Percentiles rank a stretch among this genome's conserved stretches.
phyloP scores from a whole-genome alignment of 2,113 vertebrate genomes.

The Gavialis gangeticus region DNA sequence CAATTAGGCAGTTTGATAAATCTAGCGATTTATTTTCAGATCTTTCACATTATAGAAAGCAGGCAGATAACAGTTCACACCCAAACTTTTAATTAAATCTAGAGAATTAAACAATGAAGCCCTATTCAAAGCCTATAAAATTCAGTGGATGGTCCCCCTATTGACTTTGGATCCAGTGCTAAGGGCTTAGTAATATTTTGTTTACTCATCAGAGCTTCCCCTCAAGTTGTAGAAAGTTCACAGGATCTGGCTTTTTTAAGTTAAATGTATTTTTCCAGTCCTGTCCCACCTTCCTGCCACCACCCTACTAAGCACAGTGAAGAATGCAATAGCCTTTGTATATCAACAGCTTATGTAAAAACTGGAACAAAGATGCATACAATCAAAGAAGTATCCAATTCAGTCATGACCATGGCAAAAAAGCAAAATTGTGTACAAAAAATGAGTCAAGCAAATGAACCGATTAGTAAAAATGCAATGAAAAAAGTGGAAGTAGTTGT shows the following conservation, averaged over 20 bases:
- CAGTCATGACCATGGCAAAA: not conserved
- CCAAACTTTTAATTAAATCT: not conserved
- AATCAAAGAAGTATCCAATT: not conserved
- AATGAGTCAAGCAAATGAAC: conserved; percentile 27
- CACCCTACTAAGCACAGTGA: not conserved
- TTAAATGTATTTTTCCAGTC: not conserved
- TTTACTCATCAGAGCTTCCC: not conserved
- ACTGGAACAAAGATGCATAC: conserved; percentile 17
- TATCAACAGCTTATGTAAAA: conserved; percentile 41
- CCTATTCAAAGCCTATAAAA: not conserved
- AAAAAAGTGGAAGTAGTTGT: conserved; percentile 15
- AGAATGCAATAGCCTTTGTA: conserved; percentile 48
- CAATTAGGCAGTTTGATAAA: not conserved
- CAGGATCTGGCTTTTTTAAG: not conserved
- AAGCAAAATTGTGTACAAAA: not conserved
- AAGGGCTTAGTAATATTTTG: not conserved
- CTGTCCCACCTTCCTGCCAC: conserved; percentile 11
- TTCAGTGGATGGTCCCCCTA: not conserved
- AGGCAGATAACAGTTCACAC: conserved; percentile 16
- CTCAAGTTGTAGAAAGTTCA: not conserved
- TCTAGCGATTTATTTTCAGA: not conserved
- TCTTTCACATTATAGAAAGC: not conserved
- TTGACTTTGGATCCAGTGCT: not conserved
- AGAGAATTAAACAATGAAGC: not conserved
- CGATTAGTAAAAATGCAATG: not conserved